Percentiles rank a stretch among this genome's conserved stretches.
phyloP scores from a whole-genome alignment of 2,113 vertebrate species.

The Scatophagus argus region DNA sequence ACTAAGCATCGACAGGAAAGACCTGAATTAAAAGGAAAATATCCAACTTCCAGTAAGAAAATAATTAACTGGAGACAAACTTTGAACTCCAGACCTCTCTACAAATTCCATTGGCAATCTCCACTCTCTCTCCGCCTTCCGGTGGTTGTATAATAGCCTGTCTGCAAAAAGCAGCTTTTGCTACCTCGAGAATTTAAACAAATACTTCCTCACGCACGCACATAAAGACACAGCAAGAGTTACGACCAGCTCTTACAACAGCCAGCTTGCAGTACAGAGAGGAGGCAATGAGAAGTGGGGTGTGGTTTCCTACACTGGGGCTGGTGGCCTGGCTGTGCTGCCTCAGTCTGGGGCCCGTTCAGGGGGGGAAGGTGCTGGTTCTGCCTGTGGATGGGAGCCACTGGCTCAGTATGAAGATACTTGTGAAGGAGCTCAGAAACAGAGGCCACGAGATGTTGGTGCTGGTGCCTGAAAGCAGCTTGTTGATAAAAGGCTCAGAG shows the following conservation, averaged over 20 bases:
- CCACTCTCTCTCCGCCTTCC: conserved; percentile 20
- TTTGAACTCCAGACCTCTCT: conserved; percentile 5
- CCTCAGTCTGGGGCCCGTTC: conserved; percentile 49
- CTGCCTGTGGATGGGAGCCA: conserved; percentile 89
- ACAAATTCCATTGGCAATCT: conserved; percentile 35
- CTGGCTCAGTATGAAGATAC: conserved; percentile 89
- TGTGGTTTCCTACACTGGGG: conserved; percentile 58
- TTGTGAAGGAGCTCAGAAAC: conserved; percentile 83
- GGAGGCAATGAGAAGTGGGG: conserved; percentile 58
- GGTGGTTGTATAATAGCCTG: conserved; percentile 42
- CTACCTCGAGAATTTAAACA: conserved; percentile 48
- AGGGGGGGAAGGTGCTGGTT: conserved; percentile 84
- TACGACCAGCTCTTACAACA: conserved; percentile 3
- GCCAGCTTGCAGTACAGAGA: conserved; percentile 16
- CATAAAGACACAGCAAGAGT: conserved; percentile 37
- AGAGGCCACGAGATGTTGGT: conserved; percentile 86
- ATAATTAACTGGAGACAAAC: conserved; percentile 19
- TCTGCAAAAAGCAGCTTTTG: conserved; percentile 33
- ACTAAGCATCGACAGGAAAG: not conserved
- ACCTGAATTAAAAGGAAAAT: not conserved
- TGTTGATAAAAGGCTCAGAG: conserved; percentile 60
- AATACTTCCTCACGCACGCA: conserved; percentile 20
- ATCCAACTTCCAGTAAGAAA: not conserved
- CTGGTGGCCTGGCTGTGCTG: conserved; percentile 72
- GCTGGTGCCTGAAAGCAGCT: conserved; percentile 83